Conservation (phyloP, 2,113 vertebrate species). For the Progne subis region DNA sequence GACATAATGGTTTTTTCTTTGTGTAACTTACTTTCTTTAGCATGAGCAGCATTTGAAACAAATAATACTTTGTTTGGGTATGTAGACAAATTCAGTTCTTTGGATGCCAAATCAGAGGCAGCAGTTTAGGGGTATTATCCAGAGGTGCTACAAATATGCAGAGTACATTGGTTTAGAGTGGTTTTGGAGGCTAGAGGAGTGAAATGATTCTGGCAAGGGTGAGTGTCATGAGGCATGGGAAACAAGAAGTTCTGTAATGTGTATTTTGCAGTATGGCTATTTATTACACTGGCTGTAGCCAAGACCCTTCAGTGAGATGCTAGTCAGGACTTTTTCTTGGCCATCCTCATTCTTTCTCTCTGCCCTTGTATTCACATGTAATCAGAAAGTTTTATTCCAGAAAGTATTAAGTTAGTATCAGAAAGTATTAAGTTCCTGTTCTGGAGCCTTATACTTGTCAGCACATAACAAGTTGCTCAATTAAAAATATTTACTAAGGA, state of each 20-base stretch:
- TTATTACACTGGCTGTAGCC: neutral
- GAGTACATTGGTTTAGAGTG: constrained; percentile 21
- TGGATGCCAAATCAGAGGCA: constrained; percentile 54
- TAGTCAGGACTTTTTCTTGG: constrained; percentile 19
- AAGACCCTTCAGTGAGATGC: neutral
- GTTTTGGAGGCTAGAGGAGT: constrained; percentile 24
- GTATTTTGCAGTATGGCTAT: neutral
- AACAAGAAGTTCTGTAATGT: neutral
- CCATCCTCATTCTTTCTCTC: neutral
- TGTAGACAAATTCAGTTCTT: neutral
- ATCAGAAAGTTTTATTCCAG: constrained; percentile 1
- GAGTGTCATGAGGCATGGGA: neutral
- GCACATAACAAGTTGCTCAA: neutral
- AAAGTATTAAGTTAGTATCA: neutral
- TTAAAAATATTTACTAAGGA: neutral
- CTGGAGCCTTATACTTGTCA: constrained; percentile 6
- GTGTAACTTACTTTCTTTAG: constrained; percentile 34
- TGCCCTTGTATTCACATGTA: neutral
- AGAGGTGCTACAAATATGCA: constrained; percentile 20
- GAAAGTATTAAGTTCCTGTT: neutral
- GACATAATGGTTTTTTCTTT: constrained; percentile 47
- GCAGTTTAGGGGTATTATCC: constrained; percentile 39
- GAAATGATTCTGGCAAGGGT: constrained; percentile 39
- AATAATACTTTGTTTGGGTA: constrained; percentile 22
- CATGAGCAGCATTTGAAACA: constrained; percentile 29